phyloP scores from a whole-genome alignment of 2,888 invertebrate species.

The Synergus japonicus region DNA sequence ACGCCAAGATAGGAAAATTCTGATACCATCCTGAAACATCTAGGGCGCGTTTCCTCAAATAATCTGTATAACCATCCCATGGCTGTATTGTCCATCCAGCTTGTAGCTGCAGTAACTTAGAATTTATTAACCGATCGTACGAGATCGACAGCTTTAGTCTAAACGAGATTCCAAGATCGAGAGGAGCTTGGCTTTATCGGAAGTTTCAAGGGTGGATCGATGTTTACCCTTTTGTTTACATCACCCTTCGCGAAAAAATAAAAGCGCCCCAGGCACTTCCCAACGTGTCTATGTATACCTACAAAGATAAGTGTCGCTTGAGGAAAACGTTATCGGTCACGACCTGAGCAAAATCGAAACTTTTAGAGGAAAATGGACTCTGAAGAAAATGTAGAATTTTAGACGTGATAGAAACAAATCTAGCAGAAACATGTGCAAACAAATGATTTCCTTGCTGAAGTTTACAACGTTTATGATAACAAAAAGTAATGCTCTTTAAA shows the following conservation, averaged over 20 bases:
- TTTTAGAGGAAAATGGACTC: not conserved
- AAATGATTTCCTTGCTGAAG: not conserved
- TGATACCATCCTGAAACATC: not conserved
- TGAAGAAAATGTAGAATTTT: not conserved
- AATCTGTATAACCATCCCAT: not conserved
- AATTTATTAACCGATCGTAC: not conserved
- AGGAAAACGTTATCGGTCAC: not conserved
- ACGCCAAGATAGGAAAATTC: conserved; percentile 36
- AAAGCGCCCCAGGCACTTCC: not conserved
- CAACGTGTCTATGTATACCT: not conserved
- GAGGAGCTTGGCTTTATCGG: not conserved
- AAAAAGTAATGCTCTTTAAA: not conserved
- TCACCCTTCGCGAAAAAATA: not conserved
- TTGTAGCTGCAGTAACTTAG: not conserved
- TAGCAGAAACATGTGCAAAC: not conserved
- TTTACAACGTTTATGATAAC: too few species aligned
- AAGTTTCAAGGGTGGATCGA: not conserved
- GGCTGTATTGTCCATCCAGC: not conserved
- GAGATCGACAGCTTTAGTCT: not conserved
- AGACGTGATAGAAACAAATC: not conserved
- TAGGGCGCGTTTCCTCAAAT: not conserved
- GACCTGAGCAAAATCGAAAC: not conserved
- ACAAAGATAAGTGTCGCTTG: not conserved
- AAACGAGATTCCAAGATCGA: not conserved
- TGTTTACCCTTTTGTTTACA: not conserved